Base-by-base conservation (phyloP, 2,888 invertebrate species). In the Aricia artaxerxes region DNA sequence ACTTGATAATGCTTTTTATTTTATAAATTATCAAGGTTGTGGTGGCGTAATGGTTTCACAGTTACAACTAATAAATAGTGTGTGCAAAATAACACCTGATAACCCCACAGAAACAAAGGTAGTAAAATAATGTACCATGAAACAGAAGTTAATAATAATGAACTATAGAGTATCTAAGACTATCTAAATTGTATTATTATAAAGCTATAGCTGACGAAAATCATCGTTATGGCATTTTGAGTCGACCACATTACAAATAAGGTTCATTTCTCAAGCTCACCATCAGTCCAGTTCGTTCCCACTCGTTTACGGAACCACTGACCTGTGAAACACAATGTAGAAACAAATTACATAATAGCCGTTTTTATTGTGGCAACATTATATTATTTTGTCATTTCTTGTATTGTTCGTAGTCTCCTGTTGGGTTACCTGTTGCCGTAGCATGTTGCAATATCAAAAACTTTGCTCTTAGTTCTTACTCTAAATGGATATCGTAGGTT, bases 241-340 rank as follows among this genome's bases (percentile, higher is more conserved):
- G 44, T 24, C 75, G 13, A 75, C 31, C 49, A 49, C 75, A 4
- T 49, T 49, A 24, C 9, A 31, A 24, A 44, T 75, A 75, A 75
- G 75, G 49, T 49, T 75, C 13, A 75, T 49, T 24, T 75, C 49
- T 49, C 75, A 31, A 49, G 49, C 75, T 44, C 49, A 44, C 44
- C 40, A 73, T 11, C 24, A 44, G 44, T 53, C 49, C 49, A 75
- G 75, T 49, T 49, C 24, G 79, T 80, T 81, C 82, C 80, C 82
- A 81, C 78, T 79, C 79, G 69, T 82, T 81, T 81, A 72, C 79
- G 57, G 76, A 79, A 40, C 79, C 80, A 81, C 79, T 81, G 82
- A 82, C 80, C 82, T 81, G 77, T 80, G 81, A 81, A 73, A 78
- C 53, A 77, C 79, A 78, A 72, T 78, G 79, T 79, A 38, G 77